Evolutionary conservation across 2,888 invertebrate species (phyloP).

Genomic region (Machimus rusticus): DNA sequence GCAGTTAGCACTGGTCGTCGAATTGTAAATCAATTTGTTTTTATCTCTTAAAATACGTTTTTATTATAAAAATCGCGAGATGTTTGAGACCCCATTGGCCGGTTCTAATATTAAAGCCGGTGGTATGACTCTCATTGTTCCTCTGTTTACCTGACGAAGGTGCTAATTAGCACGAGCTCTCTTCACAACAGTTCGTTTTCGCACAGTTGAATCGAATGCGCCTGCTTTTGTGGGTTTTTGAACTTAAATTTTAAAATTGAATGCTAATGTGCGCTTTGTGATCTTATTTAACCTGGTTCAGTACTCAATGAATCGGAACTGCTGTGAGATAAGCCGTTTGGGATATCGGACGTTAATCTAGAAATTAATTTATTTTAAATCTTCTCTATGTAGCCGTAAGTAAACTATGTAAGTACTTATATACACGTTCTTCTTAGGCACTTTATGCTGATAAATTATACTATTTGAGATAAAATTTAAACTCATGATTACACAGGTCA

Average conservation of each 20-base stretch:
- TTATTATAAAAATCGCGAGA: neutral
- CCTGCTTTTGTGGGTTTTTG: neutral
- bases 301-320: neutral
- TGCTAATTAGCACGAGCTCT: neutral
- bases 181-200: neutral
- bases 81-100: neutral
- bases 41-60: neutral
- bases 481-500: neutral
- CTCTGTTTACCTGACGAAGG: neutral
- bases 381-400: neutral
- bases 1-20: neutral
- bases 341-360: neutral
- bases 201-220: neutral
- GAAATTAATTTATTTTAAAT: neutral
- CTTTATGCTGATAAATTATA: neutral
- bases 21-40: neutral
- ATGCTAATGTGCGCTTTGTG: neutral
- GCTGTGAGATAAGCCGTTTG: neutral
- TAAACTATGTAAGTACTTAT: too few species aligned
- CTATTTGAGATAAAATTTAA: neutral
- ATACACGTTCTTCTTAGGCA: neutral
- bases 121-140: neutral
- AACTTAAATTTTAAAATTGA: neutral
- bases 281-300: neutral
- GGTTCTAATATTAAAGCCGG: neutral